These are phyloP conservation scores for Psammodynastes pulverulentus DNA, from an alignment of 2,113 vertebrate genomes.

Conservation along the genomic window DNA sequence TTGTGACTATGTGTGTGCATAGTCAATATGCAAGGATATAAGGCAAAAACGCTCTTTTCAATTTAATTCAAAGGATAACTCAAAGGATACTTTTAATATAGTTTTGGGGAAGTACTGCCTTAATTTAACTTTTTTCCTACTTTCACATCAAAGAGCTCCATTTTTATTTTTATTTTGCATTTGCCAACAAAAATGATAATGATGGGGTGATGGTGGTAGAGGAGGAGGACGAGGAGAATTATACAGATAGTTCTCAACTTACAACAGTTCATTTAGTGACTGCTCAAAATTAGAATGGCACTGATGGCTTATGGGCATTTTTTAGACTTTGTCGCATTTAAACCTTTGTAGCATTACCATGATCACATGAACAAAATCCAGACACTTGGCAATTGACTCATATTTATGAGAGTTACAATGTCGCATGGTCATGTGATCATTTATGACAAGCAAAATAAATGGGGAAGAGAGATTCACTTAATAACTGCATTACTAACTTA, in stretches of 20 bases:
- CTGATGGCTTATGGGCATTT: no score
- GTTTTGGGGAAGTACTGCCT: background rate
- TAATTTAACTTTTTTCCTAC: background rate
- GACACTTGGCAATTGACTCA: background rate
- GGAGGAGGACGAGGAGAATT: background rate
- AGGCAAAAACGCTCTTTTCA: background rate
- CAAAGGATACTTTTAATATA: background rate
- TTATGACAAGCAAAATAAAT: no score
- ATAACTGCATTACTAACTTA: no score
- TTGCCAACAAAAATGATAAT: background rate
- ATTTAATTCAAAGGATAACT: background rate
- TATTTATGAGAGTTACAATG: background rate
- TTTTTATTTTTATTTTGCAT: background rate
- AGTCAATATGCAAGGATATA: background rate
- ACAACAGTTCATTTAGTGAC: background rate
- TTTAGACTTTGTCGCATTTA: no score
- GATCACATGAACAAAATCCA: background rate
- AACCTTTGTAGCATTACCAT: background rate
- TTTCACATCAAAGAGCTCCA: background rate
- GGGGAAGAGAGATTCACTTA: no score
- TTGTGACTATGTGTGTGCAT: background rate
- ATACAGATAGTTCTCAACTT: background rate
- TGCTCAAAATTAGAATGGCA: background rate
- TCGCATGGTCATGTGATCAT: no score
- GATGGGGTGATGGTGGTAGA: background rate